Base-by-base conservation (phyloP, 2,888 invertebrate genomes). In the Aphodius sticticus region DNA sequence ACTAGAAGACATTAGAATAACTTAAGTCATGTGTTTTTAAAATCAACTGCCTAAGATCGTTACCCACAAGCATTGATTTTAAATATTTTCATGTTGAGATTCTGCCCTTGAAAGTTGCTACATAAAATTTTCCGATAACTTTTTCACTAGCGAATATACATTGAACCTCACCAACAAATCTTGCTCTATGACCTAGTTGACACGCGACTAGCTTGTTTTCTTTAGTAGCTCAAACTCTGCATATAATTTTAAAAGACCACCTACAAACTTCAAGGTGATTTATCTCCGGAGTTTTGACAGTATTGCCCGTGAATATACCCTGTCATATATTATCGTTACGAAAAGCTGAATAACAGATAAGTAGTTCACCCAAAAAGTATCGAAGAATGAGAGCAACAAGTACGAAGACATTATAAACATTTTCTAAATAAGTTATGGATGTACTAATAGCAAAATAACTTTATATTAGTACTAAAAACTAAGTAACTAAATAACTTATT, bases 161-260 rank as follows among this genome's bases (percentile, higher is more conserved):
- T 53, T 9, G 53, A 53, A 53, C 53, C 53, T 53, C 53, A 53
- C 53, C 53, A 53, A 53, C 53, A 53, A 53, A 53, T 53, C 53
- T 53, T 53, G 9, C 53, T 53, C 7, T 53, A 53, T 53, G 53
- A 53, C 53, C 53, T 53, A 53, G 53, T 53, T 53, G 53, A 53
- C 53, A 53, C 53, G 53, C 53, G 53, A 53, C 53, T 53, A 53
- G 53, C 53, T 7, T 53, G 53, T 53, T 12, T 53, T 53, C 53
- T 53, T 53, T 53, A 53, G 53, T 80, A 71, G 71, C 26, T 14
- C n/a, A 14, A 71, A 71, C 71, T 15, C 71, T 16, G 71, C 71
- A 71, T 26, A 71, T 71, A 71, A 71, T 16, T 71, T 71, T 71
- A 71, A 71, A 71, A 71, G 35, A 26, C 12, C 71, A 53, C 53